phyloP scores from a whole-genome alignment of 2,888 invertebrate species.

The Amphipyra tragopoginis region DNA sequence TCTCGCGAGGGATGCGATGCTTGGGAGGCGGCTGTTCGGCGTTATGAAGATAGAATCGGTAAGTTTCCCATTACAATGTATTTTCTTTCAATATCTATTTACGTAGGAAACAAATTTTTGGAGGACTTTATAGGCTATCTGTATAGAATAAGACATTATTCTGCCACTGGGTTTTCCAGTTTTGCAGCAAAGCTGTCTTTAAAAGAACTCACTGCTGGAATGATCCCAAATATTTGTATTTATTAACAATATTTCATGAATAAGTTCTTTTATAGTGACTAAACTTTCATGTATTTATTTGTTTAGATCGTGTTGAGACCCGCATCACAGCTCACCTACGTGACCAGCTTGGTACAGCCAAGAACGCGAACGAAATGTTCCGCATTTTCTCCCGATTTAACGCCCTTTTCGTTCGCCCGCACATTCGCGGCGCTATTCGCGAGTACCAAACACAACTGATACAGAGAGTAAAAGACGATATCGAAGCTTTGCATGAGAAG shows the following conservation, averaged over 20 bases:
- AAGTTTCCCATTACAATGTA: conserved; percentile 18
- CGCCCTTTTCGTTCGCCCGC: conserved; percentile 99
- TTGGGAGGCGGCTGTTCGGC: conserved; percentile 99
- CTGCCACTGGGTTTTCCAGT: no score
- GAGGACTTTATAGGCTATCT: not conserved
- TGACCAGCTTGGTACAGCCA: conserved; percentile 99
- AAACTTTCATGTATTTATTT: not conserved
- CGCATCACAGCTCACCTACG: conserved; percentile 99
- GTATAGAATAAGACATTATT: no score
- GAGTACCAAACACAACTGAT: conserved; percentile 99
- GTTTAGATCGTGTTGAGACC: conserved; percentile 96
- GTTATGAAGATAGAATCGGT: conserved; percentile 99
- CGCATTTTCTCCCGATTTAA: conserved; percentile 99
- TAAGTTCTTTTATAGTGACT: not conserved
- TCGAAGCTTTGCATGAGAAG: conserved; percentile 98
- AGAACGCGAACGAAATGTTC: conserved; percentile 99
- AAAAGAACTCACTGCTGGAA: no score
- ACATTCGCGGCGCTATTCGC: conserved; percentile 99
- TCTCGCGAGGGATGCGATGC: conserved; percentile 98
- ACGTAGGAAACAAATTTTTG: not conserved
- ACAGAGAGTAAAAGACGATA: conserved; percentile 99
- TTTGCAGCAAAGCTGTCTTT: no score
- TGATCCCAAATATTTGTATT: no score
- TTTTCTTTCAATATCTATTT: not conserved
- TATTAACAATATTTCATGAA: not conserved